These are phyloP conservation scores for Phenacoccus solenopsis DNA, from an alignment of 1,140 invertebrate genomes.

Conservation along the genomic window DNA sequence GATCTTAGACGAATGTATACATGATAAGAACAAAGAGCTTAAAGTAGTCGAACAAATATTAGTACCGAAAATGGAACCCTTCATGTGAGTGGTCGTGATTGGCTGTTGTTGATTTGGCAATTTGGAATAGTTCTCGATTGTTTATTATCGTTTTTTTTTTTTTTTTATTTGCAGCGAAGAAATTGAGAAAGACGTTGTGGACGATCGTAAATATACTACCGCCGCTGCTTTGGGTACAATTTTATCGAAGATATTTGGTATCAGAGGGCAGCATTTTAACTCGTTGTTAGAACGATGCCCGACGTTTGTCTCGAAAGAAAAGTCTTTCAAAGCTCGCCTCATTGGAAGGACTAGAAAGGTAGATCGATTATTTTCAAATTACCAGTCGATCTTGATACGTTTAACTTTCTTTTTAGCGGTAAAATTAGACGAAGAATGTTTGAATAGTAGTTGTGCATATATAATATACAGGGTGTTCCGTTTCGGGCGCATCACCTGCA, in stretches of 20 bases:
- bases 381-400: too few species aligned
- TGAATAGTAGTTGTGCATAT: too few species aligned
- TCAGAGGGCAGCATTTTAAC: constrained; percentile 41
- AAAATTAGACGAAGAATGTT: too few species aligned
- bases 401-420: too few species aligned
- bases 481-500: too few species aligned
- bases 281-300: constrained; percentile 50
- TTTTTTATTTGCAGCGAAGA: constrained; percentile 44
- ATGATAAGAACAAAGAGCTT: constrained; percentile 66
- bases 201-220: constrained; percentile 53
- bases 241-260: constrained; percentile 54
- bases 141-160: not conserved
- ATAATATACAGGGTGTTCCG: too few species aligned
- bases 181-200: constrained; percentile 52
- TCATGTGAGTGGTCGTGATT: constrained; percentile 42
- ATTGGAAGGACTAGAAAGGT: constrained; percentile 60
- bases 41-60: constrained; percentile 60
- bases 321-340: constrained; percentile 57
- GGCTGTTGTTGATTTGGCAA: not conserved
- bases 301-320: constrained; percentile 73
- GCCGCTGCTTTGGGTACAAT: constrained; percentile 67
- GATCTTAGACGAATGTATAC: constrained; percentile 61
- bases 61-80: constrained; percentile 54
- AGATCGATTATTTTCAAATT: too few species aligned
- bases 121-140: not conserved